Evolutionary conservation across 2,888 invertebrate species (phyloP).

Genomic region (Hybos culiciformis): DNA sequence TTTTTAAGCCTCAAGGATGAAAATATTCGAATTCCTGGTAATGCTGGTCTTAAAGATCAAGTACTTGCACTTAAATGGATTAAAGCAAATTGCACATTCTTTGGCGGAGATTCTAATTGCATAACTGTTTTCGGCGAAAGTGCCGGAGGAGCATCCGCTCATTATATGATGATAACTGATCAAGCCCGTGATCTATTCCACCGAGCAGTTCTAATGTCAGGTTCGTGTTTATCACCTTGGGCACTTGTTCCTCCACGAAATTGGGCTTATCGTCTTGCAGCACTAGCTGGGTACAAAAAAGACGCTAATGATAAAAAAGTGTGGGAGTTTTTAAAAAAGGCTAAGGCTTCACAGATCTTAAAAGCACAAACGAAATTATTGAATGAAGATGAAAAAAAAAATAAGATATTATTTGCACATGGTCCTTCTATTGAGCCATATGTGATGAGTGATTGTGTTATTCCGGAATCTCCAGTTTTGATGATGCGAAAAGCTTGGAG

Average conservation of each 20-base stretch:
- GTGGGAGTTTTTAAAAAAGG: slow-evolving; percentile 24
- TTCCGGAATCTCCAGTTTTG: slow-evolving; percentile 20
- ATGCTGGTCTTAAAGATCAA: slow-evolving; percentile 41
- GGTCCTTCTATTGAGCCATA: slow-evolving; percentile 33
- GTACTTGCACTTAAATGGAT: slow-evolving; percentile 39
- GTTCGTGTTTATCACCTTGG: slow-evolving; percentile 28
- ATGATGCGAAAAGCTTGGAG: slow-evolving; percentile 28
- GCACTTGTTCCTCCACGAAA: slow-evolving; percentile 20
- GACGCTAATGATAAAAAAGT: slow-evolving; percentile 27
- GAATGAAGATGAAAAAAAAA: slow-evolving; percentile 25
- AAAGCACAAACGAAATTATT: slow-evolving; percentile 22
- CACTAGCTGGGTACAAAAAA: slow-evolving; percentile 24
- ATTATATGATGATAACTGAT: slow-evolving; percentile 36
- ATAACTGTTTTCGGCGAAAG: slow-evolving; percentile 41
- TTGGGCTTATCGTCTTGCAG: slow-evolving; percentile 26
- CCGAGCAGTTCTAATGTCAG: slow-evolving; percentile 31
- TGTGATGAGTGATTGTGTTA: slow-evolving; percentile 24
- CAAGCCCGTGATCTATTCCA: slow-evolving; percentile 32
- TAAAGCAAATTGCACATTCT: slow-evolving; percentile 35
- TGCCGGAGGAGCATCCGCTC: slow-evolving; percentile 38
- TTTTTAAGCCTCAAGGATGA: slow-evolving; percentile 38
- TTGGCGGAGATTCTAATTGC: slow-evolving; percentile 40
- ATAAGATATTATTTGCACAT: slow-evolving; percentile 25
- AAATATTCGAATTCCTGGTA: slow-evolving; percentile 37
- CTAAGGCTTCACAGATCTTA: slow-evolving; percentile 23